phyloP scores from a whole-genome alignment of 2,797 vertebrate genomes.

The Rhynchotus rufescens region DNA sequence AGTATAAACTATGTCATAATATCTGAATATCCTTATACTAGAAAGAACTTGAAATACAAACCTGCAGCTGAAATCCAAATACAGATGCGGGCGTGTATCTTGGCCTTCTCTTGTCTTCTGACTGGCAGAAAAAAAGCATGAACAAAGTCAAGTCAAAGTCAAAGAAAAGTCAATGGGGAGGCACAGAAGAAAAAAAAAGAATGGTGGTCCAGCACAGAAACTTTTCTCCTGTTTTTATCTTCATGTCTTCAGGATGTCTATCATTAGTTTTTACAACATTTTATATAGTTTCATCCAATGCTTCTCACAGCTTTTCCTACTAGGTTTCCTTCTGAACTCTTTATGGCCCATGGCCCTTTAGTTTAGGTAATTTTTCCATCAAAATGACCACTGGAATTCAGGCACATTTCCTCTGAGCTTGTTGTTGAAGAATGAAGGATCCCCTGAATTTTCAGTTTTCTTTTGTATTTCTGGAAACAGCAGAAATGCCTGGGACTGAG shows the following conservation, averaged over 20 bases:
- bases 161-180: neutral
- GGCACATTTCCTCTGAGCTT: neutral
- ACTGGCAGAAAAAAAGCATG: neutral
- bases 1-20: neutral
- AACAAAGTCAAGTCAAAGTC: neutral
- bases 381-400: neutral
- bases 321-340: neutral
- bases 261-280: neutral
- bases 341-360: neutral
- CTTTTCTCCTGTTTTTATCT: neutral
- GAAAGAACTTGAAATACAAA: neutral
- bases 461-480: neutral
- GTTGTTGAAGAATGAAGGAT: neutral
- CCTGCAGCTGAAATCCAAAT: neutral
- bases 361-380: neutral
- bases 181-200: neutral
- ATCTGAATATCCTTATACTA: neutral
- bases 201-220: neutral
- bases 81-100: neutral
- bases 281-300: neutral
- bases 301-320: neutral
- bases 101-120: neutral
- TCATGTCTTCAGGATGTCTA: neutral
- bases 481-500: neutral
- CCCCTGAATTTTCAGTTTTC: neutral